These are phyloP conservation scores for Anastrepha ludens DNA, from an alignment of 1,140 invertebrate genomes.

Conservation along the genomic window DNA sequence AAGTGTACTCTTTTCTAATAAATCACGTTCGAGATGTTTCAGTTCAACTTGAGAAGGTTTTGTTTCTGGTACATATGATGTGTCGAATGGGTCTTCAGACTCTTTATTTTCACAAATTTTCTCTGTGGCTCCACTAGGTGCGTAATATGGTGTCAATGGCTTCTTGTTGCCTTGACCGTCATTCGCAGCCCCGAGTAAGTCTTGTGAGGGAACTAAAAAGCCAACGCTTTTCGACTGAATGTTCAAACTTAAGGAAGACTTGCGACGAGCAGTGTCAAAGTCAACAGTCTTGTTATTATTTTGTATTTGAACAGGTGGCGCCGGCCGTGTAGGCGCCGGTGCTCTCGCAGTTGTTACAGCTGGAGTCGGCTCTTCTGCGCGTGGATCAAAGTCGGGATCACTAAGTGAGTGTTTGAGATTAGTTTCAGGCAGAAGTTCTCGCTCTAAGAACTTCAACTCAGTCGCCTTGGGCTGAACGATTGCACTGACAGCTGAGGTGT, in stretches of 20 bases:
- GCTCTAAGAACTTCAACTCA: constrained; percentile 86
- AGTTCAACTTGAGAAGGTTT: constrained; percentile 84
- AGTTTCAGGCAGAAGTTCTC: constrained; percentile 80
- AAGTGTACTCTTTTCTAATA: constrained; percentile 73
- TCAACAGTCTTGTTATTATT: constrained; percentile 53
- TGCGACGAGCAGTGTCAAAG: constrained; percentile 65
- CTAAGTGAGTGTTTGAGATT: constrained; percentile 76
- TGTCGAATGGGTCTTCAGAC: constrained; percentile 87
- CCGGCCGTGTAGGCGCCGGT: constrained; percentile 30
- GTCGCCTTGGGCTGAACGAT: constrained; percentile 83
- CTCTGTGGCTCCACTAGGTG: constrained; percentile 75
- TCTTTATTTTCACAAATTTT: constrained; percentile 76
- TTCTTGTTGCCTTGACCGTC: constrained; percentile 78
- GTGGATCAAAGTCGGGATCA: constrained; percentile 86
- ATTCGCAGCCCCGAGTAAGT: constrained; percentile 69
- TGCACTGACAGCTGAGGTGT: constrained; percentile 85
- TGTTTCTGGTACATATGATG: constrained; percentile 83
- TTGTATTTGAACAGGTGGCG: constrained; percentile 42
- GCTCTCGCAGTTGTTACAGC: neutral
- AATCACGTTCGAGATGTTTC: constrained; percentile 83
- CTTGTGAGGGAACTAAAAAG: constrained; percentile 79
- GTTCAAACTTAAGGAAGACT: constrained; percentile 72
- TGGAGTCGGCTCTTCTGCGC: constrained; percentile 75
- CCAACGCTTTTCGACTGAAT: constrained; percentile 80
- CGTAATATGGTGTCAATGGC: constrained; percentile 87